Evolutionary conservation across 2,888 invertebrate genomes (phyloP).

Genomic region (Diaperis boleti): DNA sequence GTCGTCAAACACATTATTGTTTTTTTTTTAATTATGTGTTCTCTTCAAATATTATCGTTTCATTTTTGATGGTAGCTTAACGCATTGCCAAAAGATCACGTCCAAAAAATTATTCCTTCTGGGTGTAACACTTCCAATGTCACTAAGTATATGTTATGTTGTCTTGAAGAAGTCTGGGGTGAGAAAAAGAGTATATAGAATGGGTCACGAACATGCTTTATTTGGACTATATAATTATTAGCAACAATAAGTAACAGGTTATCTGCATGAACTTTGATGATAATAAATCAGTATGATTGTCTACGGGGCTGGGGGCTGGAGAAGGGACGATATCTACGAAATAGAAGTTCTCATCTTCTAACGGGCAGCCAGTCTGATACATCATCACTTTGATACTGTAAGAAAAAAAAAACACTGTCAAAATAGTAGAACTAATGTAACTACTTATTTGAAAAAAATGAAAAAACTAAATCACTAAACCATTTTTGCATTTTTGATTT

Average conservation of each 20-base stretch:
- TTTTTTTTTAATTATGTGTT: too few relatives aligned
- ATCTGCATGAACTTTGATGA: conserved; percentile 50
- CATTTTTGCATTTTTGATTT: too few relatives aligned
- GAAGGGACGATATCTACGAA: conserved; percentile 48
- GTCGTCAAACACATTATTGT: too few relatives aligned
- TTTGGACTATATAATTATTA: conserved; percentile 53
- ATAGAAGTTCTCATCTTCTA: conserved; percentile 60
- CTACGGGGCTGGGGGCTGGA: conserved; percentile 59
- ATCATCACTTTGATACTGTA: conserved; percentile 60
- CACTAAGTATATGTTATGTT: too few relatives aligned
- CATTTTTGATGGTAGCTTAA: too few relatives aligned
- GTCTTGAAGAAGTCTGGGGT: background rate
- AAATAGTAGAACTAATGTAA: too few relatives aligned
- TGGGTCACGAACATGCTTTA: conserved; percentile 58
- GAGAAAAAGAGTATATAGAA: conserved; percentile 29
- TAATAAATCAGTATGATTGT: conserved; percentile 59
- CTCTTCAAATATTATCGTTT: too few relatives aligned
- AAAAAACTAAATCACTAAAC: too few relatives aligned
- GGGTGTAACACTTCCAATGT: too few relatives aligned
- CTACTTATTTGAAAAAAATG: too few relatives aligned
- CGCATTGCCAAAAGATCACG: too few relatives aligned
- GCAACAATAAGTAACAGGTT: conserved; percentile 53
- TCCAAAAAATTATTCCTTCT: too few relatives aligned
- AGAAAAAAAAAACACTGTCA: conserved; percentile 45
- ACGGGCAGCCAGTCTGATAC: conserved; percentile 58